phyloP scores from a whole-genome alignment of 2,888 invertebrate genomes.

The Clanis bilineata region DNA sequence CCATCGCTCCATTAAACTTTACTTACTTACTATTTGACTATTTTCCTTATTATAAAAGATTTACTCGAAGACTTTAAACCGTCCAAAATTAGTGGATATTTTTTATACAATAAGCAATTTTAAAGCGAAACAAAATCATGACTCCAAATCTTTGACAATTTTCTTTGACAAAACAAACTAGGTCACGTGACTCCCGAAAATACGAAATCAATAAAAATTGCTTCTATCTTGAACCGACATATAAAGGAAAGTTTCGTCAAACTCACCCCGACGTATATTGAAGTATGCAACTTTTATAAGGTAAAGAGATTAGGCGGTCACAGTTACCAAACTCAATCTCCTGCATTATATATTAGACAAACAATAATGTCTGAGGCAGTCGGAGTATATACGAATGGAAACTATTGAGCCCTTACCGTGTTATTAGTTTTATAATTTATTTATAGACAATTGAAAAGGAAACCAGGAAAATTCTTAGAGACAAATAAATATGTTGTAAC shows the following conservation, averaged over 20 bases:
- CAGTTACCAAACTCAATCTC: constrained; percentile 4
- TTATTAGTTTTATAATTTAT: neutral
- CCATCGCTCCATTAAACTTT: too few relatives aligned
- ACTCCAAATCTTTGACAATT: too few relatives aligned
- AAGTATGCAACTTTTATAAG: constrained; percentile 53
- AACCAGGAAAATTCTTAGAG: neutral
- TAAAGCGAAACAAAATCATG: too few relatives aligned
- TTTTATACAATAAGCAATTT: too few relatives aligned
- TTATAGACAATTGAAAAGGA: neutral
- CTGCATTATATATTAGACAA: constrained; percentile 9
- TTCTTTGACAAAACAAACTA: neutral
- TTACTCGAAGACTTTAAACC: too few relatives aligned
- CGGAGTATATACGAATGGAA: neutral
- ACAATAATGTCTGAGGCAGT: neutral
- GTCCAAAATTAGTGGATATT: too few relatives aligned
- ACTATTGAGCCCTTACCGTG: neutral
- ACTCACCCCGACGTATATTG: constrained; percentile 50
- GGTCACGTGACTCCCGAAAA: neutral
- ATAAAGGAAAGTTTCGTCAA: constrained; percentile 46
- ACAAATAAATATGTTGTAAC: neutral
- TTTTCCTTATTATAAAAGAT: too few relatives aligned
- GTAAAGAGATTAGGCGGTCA: constrained; percentile 34
- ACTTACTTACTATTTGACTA: too few relatives aligned
- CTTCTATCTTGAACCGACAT: constrained; percentile 38
- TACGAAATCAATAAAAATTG: constrained; percentile 32